Evolutionary conservation across 2,797 vertebrate species (phyloP).

Genomic region (Falco peregrinus): DNA sequence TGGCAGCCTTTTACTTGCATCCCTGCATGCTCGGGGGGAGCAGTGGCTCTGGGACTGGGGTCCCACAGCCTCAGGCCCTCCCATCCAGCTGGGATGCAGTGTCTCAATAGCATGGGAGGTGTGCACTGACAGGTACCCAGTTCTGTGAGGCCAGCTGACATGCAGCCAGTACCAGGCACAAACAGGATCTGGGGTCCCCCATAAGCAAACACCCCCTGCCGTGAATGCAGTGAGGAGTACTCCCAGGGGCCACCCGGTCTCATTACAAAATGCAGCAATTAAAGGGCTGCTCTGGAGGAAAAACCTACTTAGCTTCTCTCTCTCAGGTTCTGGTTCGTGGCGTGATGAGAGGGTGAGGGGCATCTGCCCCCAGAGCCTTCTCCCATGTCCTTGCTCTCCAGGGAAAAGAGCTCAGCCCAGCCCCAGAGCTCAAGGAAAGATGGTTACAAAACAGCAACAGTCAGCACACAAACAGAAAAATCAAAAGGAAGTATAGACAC

Average conservation of each 20-base stretch:
- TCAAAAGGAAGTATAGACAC: constrained; percentile 51
- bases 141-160: accelerated
- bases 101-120: not conserved
- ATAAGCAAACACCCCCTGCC: not conserved
- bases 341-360: not conserved
- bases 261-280: not conserved
- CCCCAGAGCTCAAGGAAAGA: constrained; percentile 24
- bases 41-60: not conserved
- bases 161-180: not conserved
- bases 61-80: not conserved
- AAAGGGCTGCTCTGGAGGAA: not conserved
- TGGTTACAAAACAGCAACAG: not conserved
- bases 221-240: accelerated
- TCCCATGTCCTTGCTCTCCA: not conserved
- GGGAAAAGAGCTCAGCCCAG: constrained; percentile 23
- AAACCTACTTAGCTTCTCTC: not conserved
- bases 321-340: not conserved
- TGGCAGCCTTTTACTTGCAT: not conserved
- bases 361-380: not conserved
- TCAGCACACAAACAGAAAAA: not conserved
- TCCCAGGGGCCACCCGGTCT: not conserved
- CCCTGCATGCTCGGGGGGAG: not conserved
- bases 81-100: not conserved
- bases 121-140: too few species aligned
- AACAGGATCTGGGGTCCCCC: not conserved